These are phyloP conservation scores for Scytalopus superciliaris DNA, from an alignment of 2,113 vertebrate genomes.

Conservation along the genomic window DNA sequence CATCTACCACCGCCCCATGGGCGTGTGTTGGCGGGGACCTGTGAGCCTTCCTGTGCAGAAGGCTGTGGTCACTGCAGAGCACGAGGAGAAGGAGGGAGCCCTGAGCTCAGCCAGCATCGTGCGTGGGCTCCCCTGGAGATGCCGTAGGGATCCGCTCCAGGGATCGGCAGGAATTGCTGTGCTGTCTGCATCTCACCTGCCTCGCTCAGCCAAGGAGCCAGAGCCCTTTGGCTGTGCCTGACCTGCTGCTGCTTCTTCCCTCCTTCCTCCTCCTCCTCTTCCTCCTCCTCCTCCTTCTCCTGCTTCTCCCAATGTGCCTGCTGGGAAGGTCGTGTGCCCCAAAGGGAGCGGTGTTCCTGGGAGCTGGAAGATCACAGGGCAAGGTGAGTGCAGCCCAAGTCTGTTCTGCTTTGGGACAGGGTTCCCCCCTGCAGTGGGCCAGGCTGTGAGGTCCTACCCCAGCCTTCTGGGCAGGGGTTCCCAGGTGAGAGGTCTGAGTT, in stretches of 20 bases:
- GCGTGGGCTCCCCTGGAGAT: not conserved
- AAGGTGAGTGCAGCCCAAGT: not conserved
- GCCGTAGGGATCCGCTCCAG: not conserved
- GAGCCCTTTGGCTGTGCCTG: not conserved
- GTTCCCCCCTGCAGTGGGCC: not conserved
- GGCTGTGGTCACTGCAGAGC: not conserved
- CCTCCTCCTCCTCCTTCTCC: not conserved
- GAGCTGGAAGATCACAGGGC: not conserved
- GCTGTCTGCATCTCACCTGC: not conserved
- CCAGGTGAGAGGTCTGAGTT: not conserved
- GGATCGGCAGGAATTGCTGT: not conserved
- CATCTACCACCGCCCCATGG: rapidly evolving
- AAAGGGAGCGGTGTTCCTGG: not conserved
- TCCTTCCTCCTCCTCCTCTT: not conserved
- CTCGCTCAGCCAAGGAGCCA: rapidly evolving
- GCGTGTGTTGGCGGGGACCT: not conserved
- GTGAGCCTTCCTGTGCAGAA: not conserved
- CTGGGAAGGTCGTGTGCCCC: not conserved
- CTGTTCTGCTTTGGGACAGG: not conserved
- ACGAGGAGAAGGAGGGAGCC: not conserved
- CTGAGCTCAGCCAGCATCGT: not conserved
- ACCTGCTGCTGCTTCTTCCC: rapidly evolving
- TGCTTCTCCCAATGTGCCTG: not conserved
- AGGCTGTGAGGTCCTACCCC: not conserved
- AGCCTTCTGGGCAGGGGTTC: not conserved